Evolutionary conservation across 2,797 vertebrate genomes (phyloP).

Genomic region (Pangasius krempfi): DNA sequence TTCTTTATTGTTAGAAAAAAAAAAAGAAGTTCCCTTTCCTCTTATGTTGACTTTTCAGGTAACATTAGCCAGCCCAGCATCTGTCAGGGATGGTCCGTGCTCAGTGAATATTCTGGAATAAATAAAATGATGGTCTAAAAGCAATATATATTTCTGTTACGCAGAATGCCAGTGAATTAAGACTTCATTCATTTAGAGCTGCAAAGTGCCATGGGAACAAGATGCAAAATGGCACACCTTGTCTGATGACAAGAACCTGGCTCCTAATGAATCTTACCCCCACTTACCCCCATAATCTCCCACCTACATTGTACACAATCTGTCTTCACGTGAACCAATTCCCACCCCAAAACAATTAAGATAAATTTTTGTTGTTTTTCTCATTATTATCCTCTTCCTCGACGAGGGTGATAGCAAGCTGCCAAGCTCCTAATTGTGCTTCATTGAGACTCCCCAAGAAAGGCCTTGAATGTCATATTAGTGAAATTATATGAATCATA

Average conservation of each 20-base stretch:
- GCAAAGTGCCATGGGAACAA: constrained; percentile 13
- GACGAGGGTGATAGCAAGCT: constrained; percentile 32
- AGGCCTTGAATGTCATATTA: constrained; percentile 47
- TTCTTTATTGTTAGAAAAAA: constrained; percentile 50
- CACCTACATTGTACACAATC: constrained; percentile 16
- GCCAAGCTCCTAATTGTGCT: constrained; percentile 47
- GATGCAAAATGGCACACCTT: constrained; percentile 9
- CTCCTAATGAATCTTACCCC: constrained; percentile 22
- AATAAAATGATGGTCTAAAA: neutral
- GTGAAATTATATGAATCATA: constrained; percentile 52
- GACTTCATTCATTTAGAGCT: constrained; percentile 3
- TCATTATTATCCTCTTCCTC: constrained; percentile 23
- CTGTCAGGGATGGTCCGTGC: neutral
- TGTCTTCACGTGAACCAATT: constrained; percentile 22
- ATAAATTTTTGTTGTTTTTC: constrained; percentile 25
- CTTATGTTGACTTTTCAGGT: constrained; percentile 53
- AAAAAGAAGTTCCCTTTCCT: constrained; percentile 27
- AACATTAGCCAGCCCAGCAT: neutral
- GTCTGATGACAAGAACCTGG: constrained; percentile 24
- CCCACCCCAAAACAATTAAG: constrained; percentile 43
- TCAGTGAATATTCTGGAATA: neutral
- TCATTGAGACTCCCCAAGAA: constrained; percentile 30
- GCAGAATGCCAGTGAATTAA: neutral
- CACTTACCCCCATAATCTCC: constrained; percentile 29
- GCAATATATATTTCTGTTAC: neutral